These are phyloP conservation scores for Cepaea nemoralis DNA, from an alignment of 1,140 invertebrate species.

Conservation along the genomic window DNA sequence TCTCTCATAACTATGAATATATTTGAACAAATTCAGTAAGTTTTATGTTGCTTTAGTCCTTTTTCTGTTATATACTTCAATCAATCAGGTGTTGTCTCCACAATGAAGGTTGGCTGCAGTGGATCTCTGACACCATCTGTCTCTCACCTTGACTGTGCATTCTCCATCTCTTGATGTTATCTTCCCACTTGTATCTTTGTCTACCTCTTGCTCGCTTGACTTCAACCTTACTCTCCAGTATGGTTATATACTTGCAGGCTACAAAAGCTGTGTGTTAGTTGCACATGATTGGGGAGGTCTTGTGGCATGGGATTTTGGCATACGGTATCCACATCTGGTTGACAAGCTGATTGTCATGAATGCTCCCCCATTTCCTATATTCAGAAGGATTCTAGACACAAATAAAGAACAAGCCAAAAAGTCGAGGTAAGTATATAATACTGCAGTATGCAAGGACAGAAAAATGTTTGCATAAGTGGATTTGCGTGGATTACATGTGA, in stretches of 20 bases:
- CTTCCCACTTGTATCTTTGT: no score
- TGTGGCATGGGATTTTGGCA: constrained; percentile 75
- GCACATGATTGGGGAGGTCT: constrained; percentile 87
- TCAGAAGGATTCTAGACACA: not conserved
- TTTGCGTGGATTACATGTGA: no score
- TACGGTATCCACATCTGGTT: constrained; percentile 79
- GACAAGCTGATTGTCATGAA: constrained; percentile 83
- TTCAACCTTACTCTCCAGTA: no score
- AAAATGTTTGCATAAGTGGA: no score
- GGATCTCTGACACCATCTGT: no score
- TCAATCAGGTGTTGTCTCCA: no score
- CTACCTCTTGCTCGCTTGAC: no score
- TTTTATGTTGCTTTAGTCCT: not conserved
- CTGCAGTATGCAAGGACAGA: no score
- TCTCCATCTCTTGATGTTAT: no score
- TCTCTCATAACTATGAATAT: not conserved
- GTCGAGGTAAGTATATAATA: constrained; percentile 5
- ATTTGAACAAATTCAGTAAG: not conserved
- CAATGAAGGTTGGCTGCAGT: no score
- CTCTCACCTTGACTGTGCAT: no score
- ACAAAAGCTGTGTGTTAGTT: constrained; percentile 75
- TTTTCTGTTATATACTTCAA: not conserved
- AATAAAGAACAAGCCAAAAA: not conserved
- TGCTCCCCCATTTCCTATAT: constrained; percentile 72
- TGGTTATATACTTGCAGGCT: constrained; percentile 49